Base-by-base conservation (phyloP, 1,140 invertebrate genomes). In the Caenorhabditis inopinata region DNA sequence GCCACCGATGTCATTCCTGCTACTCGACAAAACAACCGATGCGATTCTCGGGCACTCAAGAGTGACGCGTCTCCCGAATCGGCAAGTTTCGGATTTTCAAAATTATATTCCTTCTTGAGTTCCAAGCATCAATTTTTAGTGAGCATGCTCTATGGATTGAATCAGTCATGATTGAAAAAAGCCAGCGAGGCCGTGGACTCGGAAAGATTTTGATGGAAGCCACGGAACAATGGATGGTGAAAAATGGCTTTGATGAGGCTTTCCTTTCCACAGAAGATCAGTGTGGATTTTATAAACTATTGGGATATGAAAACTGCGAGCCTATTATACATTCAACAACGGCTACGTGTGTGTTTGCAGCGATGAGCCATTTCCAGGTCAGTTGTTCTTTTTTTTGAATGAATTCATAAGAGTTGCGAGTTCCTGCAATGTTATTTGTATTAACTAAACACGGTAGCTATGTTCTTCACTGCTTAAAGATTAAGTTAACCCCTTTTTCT, bases 291-390 rank as follows among this genome's bases (percentile, higher is more conserved):
- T 79, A 79, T 27, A 18, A 51, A 45, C 27, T 21, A 2, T 42
- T 58, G 18, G 78, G 78, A 14, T 79, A 79, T 35, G 35, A 49
- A 27, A 62, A 79, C 9, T 79, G 78, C 12, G 78, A 58, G 27
- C 78, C 78, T 2, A 79, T 79, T 27, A 35, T 79, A 29, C 78
- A 79, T 29, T 79, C 78, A 12, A 79, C 78, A n/a, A 45, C 73
- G 5, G 62, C 78, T 18, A 79, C 78, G 7, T 79, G 51, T 27
- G 68, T 79, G 18, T 79, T 79, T 74, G 32, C 78, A 25, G 49
- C 58, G 0, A 68, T 74, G 32, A 51, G 32, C 27, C 47, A 48
- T 48, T 51, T 75, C 32, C 74, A 75, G 45, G 74, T 48, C 5
- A 21, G 0, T 14, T 21, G 25, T 12, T 45, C n/a, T 23, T 38